These are phyloP conservation scores for Paratrypauchen microcephalus DNA, from an alignment of 2,797 vertebrate genomes.

Conservation along the genomic window DNA sequence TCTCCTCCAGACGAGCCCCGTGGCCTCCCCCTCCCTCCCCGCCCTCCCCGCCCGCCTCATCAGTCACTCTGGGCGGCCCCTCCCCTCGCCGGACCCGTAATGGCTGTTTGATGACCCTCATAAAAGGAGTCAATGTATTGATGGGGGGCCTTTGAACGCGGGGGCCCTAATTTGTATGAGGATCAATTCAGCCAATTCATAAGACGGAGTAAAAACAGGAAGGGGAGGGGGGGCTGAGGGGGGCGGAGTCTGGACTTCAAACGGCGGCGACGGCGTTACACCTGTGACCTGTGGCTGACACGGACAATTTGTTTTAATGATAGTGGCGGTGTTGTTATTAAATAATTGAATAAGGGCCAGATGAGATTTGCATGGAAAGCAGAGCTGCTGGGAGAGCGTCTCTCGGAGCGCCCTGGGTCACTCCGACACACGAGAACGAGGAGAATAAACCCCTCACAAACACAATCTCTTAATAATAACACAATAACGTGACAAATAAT, in stretches of 20 bases:
- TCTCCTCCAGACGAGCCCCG: constrained; percentile 53
- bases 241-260: constrained; percentile 47
- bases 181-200: constrained; percentile 90
- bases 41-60: constrained; percentile 68
- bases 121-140: constrained; percentile 97
- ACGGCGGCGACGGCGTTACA: constrained; percentile 57
- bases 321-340: constrained; percentile 74
- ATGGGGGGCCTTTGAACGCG: constrained; percentile 82
- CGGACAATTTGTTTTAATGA: constrained; percentile 75
- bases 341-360: constrained; percentile 72
- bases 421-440: no score
- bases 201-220: constrained; percentile 51
- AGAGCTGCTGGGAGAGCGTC: constrained; percentile 48
- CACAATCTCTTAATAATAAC: no score
- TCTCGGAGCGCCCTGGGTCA: constrained; percentile 42
- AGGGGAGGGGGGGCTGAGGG: constrained; percentile 6
- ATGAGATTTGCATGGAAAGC: constrained; percentile 73
- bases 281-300: constrained; percentile 75
- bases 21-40: constrained; percentile 34
- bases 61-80: constrained; percentile 76
- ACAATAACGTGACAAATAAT: no score
- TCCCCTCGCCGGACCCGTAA: constrained; percentile 81
- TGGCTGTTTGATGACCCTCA: constrained; percentile 94
- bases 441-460: neutral
- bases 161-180: constrained; percentile 81